Evolutionary conservation across 35 echinoderm and acorn worm species (phyloP), one percentile per base, ranked within the genome.

Genomic region (Anneissia japonica): DNA sequence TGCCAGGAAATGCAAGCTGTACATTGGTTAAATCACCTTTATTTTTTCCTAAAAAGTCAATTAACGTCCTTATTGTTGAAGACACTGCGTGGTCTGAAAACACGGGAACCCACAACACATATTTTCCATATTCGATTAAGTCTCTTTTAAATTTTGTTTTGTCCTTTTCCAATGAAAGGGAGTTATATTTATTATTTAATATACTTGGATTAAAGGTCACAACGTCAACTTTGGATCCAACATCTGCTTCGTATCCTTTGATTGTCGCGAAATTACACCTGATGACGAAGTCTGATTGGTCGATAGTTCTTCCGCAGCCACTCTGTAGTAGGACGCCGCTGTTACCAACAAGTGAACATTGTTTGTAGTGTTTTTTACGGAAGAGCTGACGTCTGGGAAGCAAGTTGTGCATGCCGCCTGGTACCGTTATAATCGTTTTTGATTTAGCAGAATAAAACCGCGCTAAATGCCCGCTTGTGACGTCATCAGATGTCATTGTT

Each of bases 141-240:
- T 86, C 76, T 74, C 83, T 26, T 39, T 89, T 41, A 75, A 99
- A 99, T 43, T 41, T 39, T 36, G 28, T 55, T 72, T 32, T 86
- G 40, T 91, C 92, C 38, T 37, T 11, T 21, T 89, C 82, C 29
- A 79, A 86, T 30, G 41, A 45, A 0, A 99, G 80, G 45, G 80
- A 46, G 35, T 81, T 89, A 73, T 89, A 91, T 26, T 84, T 85
- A 37, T 80, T 82, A 82, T 93, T 86, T 76, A 99, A 39, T 45
- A 99, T 99, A 77, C 96, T 93, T 0, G 96, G 96, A 45, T 99
- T 99, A 82, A 99, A 94, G 10, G 96, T 99, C 72, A 99, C 56
- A 35, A 99, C 82, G 76, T 99, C 84, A 9, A 92, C 94, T 75
- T 82, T 89, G 0, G 83, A 86, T 0, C 96, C 96, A n/a, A 99